These are phyloP conservation scores for Morbakka virulenta DNA, from an alignment of 30 jellyfish, hydroid and myxozoan genomes.

Conservation along the genomic window DNA sequence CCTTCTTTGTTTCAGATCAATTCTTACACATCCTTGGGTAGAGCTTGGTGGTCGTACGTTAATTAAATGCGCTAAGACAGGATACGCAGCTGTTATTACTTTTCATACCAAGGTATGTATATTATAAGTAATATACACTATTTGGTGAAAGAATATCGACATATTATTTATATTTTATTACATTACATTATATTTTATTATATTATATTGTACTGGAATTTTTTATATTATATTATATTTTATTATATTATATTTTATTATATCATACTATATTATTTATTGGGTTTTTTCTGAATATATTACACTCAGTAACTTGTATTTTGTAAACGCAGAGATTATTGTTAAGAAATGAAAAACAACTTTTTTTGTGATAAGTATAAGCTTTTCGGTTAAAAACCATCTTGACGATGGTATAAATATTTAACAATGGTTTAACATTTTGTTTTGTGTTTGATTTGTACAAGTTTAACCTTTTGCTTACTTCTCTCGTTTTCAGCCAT, in stretches of 20 bases:
- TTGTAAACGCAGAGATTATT: too few species aligned
- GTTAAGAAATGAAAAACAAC: too few species aligned
- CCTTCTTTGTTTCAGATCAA: conserved; percentile 84
- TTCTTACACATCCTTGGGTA: conserved; percentile 96
- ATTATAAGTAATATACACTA: too few species aligned
- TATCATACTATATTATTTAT: too few species aligned
- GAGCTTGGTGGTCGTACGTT: conserved; percentile 96
- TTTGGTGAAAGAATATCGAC: too few species aligned
- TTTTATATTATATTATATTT: too few species aligned
- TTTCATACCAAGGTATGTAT: conserved; percentile 90
- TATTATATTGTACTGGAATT: neutral
- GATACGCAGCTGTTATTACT: conserved; percentile 70
- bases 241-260: neutral
- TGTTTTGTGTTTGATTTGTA: neutral
- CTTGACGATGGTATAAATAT: too few species aligned
- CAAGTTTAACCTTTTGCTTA: neutral
- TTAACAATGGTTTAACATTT: too few species aligned
- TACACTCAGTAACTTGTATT: too few species aligned
- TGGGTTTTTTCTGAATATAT: too few species aligned
- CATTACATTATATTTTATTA: neutral
- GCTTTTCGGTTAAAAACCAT: too few species aligned
- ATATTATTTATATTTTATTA: neutral
- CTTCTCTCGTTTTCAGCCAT: conserved; percentile 62
- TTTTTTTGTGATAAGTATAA: too few species aligned
- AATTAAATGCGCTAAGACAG: conserved; percentile 88